phyloP scores from a whole-genome alignment of 2,888 invertebrate genomes.

The Halocaridina rubra region DNA sequence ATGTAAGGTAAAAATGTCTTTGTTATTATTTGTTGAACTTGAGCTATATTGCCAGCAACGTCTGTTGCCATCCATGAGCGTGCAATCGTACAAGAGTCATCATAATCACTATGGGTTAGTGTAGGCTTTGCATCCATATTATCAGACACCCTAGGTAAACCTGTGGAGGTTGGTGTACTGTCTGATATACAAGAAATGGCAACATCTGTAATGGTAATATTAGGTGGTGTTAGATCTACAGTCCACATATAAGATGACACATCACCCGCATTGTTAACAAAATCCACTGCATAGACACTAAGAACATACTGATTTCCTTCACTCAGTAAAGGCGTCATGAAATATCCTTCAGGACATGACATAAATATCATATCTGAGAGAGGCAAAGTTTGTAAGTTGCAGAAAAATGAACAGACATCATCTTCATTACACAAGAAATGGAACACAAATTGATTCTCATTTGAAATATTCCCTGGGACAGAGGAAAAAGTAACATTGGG shows the following conservation, averaged over 20 bases:
- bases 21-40: not conserved
- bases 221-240: not conserved
- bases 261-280: not conserved
- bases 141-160: not conserved
- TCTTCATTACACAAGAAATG: not conserved
- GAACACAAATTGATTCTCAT: not conserved
- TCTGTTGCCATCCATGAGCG: not conserved
- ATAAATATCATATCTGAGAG: not conserved
- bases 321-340: not conserved
- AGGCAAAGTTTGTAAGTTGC: not conserved
- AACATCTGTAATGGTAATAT: not conserved
- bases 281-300: not conserved
- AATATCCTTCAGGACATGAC: not conserved
- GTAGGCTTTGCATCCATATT: not conserved
- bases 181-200: not conserved
- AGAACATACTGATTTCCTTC: not conserved
- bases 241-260: not conserved
- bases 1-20: not conserved
- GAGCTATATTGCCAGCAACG: not conserved
- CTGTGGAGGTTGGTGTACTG: not conserved
- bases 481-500: not conserved
- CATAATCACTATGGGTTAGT: not conserved
- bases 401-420: not conserved
- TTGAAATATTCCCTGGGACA: not conserved
- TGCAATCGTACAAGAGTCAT: not conserved